Base-by-base conservation (phyloP, 2,888 invertebrate species). In the Saturnia japonica region DNA sequence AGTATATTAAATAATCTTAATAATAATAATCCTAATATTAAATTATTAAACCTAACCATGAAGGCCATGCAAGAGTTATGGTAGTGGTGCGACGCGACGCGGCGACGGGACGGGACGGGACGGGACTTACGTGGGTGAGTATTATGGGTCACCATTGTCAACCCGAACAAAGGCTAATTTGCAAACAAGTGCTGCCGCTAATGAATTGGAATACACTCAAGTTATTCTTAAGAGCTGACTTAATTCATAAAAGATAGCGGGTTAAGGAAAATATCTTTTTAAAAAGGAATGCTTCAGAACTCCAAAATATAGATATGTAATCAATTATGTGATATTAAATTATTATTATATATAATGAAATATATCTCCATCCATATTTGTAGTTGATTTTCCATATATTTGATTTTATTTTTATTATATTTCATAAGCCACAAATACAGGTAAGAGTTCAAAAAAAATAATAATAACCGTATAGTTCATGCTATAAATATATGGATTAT, bases 151-250 rank as follows among this genome's bases (percentile, higher is more conserved):
- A 67, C 74, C 76, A 79, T 79, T 81, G 76, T 80, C 72, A 70
- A 71, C 71, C 34, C 62, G 75, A 73, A 85, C 85, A 84, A 85
- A 83, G 77, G 75, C 80, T 81, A 78, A 85, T 85, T 85, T 85
- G 83, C 86, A 85, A 85, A 83, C 85, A 83, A 84, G 79, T 81
- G 79, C 75, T 74, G 71, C 75, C 78, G 78, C 72, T 77, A 84
- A 81, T 80, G 80, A 80, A 79, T 80, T 80, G 76, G 74, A 77
- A 75, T 77, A 76, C 72, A 70, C 76, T 76, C 72, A 72, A 78
- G 74, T 79, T 78, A 80, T 80, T 79, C 80, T 80, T 78, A 75
- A 67, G 1, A 60, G 8, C 12, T 64, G 74, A 72, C 64, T 0
- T 9, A 75, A 73, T 75, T 67, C n/a, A 76, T 34, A 25, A 72